phyloP scores from a whole-genome alignment of 2,888 invertebrate species.

The Mystacides longicornis region DNA sequence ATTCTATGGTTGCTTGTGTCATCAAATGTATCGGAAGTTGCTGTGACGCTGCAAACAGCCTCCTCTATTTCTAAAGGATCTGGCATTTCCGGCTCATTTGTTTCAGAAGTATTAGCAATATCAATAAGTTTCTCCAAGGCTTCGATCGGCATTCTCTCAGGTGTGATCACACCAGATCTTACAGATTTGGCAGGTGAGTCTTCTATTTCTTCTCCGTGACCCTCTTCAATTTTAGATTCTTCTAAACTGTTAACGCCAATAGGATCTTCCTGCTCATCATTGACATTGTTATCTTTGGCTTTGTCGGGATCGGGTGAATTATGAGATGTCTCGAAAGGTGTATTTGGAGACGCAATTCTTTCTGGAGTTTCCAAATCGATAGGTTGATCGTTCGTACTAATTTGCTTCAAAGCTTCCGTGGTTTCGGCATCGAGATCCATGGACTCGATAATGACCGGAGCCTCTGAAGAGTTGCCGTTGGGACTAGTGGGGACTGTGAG shows the following conservation, averaged over 20 bases:
- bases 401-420: slow-evolving; percentile 13
- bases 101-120: slow-evolving; percentile 4
- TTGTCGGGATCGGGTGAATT: background rate
- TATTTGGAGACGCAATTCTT: background rate
- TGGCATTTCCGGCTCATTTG: slow-evolving; percentile 4
- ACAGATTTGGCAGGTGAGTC: background rate
- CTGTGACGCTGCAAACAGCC: background rate
- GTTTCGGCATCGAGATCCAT: slow-evolving; percentile 13
- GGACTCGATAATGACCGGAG: slow-evolving; percentile 8
- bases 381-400: slow-evolving; percentile 5
- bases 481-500: slow-evolving; percentile 35
- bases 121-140: slow-evolving; percentile 7
- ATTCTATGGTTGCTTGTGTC: slow-evolving; percentile 8
- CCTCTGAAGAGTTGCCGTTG: background rate
- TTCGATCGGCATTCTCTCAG: slow-evolving; percentile 6
- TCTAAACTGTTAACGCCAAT: background rate
- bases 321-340: background rate
- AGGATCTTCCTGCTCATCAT: background rate
- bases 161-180: background rate
- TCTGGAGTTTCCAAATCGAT: slow-evolving; percentile 9
- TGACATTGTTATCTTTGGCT: background rate
- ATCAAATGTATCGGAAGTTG: slow-evolving; percentile 3
- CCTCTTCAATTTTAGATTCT: background rate
- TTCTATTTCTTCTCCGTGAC: background rate
- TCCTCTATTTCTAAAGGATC: slow-evolving; percentile 15